Percentiles rank a stretch among this genome's conserved stretches.
Evolutionary conservation across 1,140 invertebrate species (phyloP).

Genomic region (Odontomachus brunneus): DNA sequence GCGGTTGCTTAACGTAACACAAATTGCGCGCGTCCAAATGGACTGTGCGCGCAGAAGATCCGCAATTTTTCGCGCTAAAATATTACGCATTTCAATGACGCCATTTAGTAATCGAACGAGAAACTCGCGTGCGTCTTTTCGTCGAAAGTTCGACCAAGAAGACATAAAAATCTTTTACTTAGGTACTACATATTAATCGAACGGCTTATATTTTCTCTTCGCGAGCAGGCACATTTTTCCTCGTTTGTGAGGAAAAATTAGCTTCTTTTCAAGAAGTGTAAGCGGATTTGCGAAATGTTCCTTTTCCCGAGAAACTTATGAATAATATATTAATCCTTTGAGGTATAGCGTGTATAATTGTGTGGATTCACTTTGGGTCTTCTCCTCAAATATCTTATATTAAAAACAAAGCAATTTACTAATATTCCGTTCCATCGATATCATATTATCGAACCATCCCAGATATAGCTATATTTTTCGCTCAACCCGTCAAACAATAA

Average conservation of each 20-base stretch:
- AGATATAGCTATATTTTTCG: too few species aligned
- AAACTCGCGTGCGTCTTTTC: background rate
- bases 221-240: too few species aligned
- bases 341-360: too few species aligned
- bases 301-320: too few species aligned
- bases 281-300: background rate
- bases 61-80: background rate
- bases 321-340: too few species aligned
- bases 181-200: background rate
- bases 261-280: background rate
- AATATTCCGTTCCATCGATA: too few species aligned
- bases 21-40: background rate
- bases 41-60: background rate
- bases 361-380: too few species aligned
- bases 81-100: background rate
- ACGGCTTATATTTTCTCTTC: too few species aligned
- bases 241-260: background rate
- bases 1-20: background rate
- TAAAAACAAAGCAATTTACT: too few species aligned
- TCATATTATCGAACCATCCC: too few species aligned
- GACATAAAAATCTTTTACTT: background rate
- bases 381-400: too few species aligned
- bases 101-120: background rate
- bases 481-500: too few species aligned
- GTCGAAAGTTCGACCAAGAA: background rate